Percentiles rank a stretch among this genome's conserved stretches.
phyloP scores from a whole-genome alignment of 2,113 vertebrate species.

The Holacanthus passer region DNA sequence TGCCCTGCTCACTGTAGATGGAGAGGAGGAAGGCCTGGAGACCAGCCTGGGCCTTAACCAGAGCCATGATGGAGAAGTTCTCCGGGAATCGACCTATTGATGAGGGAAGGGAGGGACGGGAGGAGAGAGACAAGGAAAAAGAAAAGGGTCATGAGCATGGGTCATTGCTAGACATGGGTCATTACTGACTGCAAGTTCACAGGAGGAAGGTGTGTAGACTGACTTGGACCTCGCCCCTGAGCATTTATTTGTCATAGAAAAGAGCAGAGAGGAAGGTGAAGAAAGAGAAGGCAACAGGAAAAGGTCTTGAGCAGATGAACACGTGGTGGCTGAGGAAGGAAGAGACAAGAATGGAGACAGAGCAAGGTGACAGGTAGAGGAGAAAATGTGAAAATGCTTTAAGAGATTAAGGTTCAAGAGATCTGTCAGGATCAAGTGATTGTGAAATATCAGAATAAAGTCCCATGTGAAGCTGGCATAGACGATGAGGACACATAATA shows the following conservation, averaged over 20 bases:
- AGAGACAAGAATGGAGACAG: neutral
- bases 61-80: conserved; percentile 92
- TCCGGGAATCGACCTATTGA: conserved; percentile 89
- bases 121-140: neutral
- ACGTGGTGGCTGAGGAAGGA: neutral
- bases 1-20: conserved; percentile 89
- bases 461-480: neutral
- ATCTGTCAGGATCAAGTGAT: neutral
- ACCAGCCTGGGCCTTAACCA: conserved; percentile 88
- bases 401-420: neutral
- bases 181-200: neutral
- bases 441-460: neutral
- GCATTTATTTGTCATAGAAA: neutral
- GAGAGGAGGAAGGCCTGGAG: conserved; percentile 91
- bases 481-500: conserved; percentile 5
- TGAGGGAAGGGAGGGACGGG: neutral
- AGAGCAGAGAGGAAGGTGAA: neutral
- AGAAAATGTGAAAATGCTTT: neutral
- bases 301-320: neutral
- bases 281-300: neutral
- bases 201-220: neutral
- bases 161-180: neutral
- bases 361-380: neutral
- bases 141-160: neutral
- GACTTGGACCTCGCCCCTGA: neutral